Base-by-base conservation (phyloP, 2,113 vertebrate genomes). In the Eolophus roseicapilla region DNA sequence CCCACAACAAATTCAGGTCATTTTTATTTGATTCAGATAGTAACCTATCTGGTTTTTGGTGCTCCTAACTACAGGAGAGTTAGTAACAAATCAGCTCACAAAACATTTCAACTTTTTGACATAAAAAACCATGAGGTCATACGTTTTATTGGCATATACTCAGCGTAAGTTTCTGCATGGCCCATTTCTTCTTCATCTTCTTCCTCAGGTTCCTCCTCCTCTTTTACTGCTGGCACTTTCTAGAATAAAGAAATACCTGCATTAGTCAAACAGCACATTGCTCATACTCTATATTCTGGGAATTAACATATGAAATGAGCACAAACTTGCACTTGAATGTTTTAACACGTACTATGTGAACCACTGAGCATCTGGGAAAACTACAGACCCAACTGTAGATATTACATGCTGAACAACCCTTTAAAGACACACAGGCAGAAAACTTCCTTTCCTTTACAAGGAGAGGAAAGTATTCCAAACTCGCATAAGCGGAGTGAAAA, bases 121-220 rank as follows among this genome's bases (percentile, higher is more conserved):
- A 3, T 29, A 91, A 80, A 23, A 49, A 67, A 67, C 35, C 81
- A 50, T 7, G 17, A 64, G 41, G 17, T 81, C 98, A 20, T 98
- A 99, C 99, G 75, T 98, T 99, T 99, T 98, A 99, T 99, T 35
- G 99, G 99, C 99, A 99, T 99, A 86, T 99, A 99, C 91, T 99
- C 99, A 8, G 99, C 99, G 0, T 99, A 99, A 1, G 99, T 99
- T 95, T 99, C 99, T 25, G 99, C 99, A 39, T 99, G 99, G 67
- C 99, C 99, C 98, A 99, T 97, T 97, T 99, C 99, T 55, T 99
- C 99, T 60, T 99, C 99, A 83, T 99, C 99, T 95, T 99, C 99
- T 84, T 99, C 99, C 95, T 99, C 99, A 1, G 99, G 98, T 88
- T 99, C 99, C 18, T 99, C 99, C 82, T 99, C 99, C 7, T 99